Evolutionary conservation across 2,113 vertebrate genomes (phyloP).

Genomic region (Centropus bengalensis): DNA sequence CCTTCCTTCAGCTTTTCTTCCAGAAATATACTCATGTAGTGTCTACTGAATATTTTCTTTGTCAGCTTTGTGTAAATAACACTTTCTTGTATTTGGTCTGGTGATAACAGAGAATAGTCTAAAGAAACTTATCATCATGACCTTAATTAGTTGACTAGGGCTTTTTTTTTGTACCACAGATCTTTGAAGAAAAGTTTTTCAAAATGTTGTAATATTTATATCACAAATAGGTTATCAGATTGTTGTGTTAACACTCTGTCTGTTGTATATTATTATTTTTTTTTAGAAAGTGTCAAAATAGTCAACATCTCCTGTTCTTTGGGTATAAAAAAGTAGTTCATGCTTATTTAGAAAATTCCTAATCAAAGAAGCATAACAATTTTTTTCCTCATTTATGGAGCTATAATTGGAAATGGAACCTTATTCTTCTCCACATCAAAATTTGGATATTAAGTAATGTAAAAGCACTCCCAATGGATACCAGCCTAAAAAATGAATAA

Average conservation of each 20-base stretch:
- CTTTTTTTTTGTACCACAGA: background rate
- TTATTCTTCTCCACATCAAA: background rate
- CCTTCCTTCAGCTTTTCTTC: rapidly evolving
- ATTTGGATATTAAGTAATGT: background rate
- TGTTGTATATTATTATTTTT: background rate
- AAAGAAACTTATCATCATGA: background rate
- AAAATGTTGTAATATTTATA: background rate
- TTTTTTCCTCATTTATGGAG: background rate
- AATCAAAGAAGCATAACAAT: background rate
- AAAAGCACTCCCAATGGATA: background rate
- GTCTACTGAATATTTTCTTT: background rate
- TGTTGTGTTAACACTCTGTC: background rate
- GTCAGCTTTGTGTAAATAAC: background rate
- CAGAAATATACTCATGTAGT: background rate
- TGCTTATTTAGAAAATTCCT: background rate
- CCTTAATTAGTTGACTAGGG: rapidly evolving
- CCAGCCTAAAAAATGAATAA: background rate
- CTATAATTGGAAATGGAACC: background rate
- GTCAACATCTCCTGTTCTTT: background rate
- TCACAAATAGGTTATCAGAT: background rate
- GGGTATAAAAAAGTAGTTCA: rapidly evolving
- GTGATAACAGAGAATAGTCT: background rate
- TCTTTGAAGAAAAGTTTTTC: background rate
- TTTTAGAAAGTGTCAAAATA: background rate
- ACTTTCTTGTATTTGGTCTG: background rate